These are phyloP conservation scores for Rhombomys opimus DNA, from an alignment of 2,113 vertebrate species.

Conservation along the genomic window DNA sequence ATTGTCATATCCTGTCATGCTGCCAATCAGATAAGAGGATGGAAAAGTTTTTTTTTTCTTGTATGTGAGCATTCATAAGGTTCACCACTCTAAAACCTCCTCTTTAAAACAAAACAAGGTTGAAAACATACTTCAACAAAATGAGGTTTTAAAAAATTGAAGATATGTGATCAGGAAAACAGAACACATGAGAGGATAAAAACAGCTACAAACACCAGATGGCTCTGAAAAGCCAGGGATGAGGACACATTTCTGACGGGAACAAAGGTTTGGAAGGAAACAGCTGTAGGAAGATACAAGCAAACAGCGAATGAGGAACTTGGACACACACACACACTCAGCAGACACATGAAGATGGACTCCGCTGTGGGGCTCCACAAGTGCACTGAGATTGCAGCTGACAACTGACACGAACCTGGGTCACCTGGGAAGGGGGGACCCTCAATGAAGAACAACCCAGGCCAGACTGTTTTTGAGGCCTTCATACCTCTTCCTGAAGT, in stretches of 20 bases:
- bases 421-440: not conserved
- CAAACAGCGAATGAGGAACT: not conserved
- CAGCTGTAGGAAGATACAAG: not conserved
- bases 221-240: not conserved
- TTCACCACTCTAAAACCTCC: not conserved
- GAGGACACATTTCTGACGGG: not conserved
- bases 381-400: not conserved
- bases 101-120: not conserved
- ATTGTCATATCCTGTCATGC: not conserved
- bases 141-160: not conserved
- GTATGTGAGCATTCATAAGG: not conserved
- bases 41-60: not conserved
- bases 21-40: not conserved
- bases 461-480: not conserved
- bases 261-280: not conserved
- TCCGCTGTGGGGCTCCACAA: not conserved
- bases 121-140: conserved; percentile 31
- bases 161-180: not conserved
- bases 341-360: not conserved
- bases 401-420: not conserved
- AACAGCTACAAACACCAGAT: not conserved
- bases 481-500: not conserved
- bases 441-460: not conserved
- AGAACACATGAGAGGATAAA: not conserved
- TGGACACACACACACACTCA: not conserved